phyloP scores from a whole-genome alignment of 2,888 invertebrate species.

The Plagodis pulveraria region DNA sequence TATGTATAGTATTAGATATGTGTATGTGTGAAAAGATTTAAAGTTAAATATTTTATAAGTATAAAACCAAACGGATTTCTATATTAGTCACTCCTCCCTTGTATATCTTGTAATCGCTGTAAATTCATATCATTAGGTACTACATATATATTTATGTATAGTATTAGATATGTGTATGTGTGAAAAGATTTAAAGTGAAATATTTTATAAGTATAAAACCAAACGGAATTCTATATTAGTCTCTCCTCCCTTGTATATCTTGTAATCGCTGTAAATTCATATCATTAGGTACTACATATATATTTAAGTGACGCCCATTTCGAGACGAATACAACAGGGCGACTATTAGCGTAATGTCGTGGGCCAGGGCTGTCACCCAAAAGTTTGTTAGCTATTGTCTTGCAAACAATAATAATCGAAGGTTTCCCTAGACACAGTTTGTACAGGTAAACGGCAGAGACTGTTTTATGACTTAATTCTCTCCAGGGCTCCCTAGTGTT shows the following conservation, averaged over 20 bases:
- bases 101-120: background rate
- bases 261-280: constrained; percentile 17
- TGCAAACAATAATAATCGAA: constrained; percentile 53
- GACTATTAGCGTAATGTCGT: constrained; percentile 42
- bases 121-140: constrained; percentile 21
- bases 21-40: no score
- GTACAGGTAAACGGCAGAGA: constrained; percentile 46
- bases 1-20: no score
- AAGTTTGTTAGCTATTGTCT: constrained; percentile 49
- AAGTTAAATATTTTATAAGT: no score
- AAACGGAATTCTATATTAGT: background rate
- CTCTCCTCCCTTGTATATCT: background rate
- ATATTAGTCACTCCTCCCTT: background rate
- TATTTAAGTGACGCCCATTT: constrained; percentile 40
- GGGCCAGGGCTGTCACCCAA: constrained; percentile 41
- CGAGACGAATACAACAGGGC: constrained; percentile 35
- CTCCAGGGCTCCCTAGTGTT: constrained; percentile 50
- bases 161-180: no score
- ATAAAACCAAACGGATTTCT: background rate
- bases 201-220: no score
- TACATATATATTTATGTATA: constrained; percentile 38
- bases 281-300: constrained; percentile 23
- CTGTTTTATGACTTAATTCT: constrained; percentile 49
- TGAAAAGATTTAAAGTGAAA: no score
- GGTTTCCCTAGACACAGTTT: constrained; percentile 51